Evolutionary conservation across 2,888 invertebrate species (phyloP).

Genomic region (Amphipyra berbera): DNA sequence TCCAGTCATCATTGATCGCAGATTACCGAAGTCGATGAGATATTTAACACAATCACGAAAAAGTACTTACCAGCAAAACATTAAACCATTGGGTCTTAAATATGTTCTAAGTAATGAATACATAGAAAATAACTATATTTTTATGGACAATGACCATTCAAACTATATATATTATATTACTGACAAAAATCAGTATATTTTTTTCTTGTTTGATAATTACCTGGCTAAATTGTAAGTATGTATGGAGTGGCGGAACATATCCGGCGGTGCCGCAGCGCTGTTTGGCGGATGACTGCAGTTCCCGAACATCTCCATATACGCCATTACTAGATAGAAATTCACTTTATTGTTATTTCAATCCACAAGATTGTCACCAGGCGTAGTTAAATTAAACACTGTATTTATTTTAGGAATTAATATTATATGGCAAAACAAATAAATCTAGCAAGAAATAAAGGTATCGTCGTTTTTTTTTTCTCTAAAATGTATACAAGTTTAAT

Average conservation of each 20-base stretch:
- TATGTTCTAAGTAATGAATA: too few relatives aligned
- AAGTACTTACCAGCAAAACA: too few relatives aligned
- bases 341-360: slow-evolving; percentile 6
- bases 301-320: slow-evolving; percentile 98
- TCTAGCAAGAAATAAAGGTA: neutral
- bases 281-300: slow-evolving; percentile 94
- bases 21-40: neutral
- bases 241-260: slow-evolving; percentile 96
- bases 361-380: slow-evolving; percentile 21
- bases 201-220: slow-evolving; percentile 58
- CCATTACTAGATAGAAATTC: slow-evolving; percentile 93
- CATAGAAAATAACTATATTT: too few relatives aligned
- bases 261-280: slow-evolving; percentile 91
- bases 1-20: slow-evolving; percentile 4
- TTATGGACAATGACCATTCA: too few relatives aligned
- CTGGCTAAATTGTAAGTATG: slow-evolving; percentile 93
- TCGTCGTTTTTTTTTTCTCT: neutral
- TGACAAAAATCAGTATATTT: too few relatives aligned
- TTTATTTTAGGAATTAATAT: slow-evolving; percentile 7
- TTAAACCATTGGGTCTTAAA: too few relatives aligned
- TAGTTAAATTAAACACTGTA: slow-evolving; percentile 47
- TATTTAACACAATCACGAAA: too few relatives aligned
- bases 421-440: neutral
- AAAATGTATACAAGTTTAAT: slow-evolving; percentile 44
- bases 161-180: too few relatives aligned